Percentiles rank a stretch among this genome's conserved stretches.
Evolutionary conservation across 2,113 vertebrate genomes (phyloP).

Genomic region (Fulica atra): DNA sequence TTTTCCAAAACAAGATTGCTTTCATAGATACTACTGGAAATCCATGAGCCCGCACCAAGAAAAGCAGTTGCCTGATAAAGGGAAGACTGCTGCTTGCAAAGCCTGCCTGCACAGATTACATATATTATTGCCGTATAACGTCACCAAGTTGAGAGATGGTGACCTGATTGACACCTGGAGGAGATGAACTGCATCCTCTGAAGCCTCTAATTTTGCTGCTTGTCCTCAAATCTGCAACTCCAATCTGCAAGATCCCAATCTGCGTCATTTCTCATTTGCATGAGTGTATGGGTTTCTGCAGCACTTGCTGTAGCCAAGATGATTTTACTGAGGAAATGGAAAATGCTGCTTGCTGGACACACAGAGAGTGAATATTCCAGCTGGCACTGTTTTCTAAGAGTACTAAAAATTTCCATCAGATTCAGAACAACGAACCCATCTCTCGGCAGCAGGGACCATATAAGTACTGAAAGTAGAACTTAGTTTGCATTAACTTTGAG

Average conservation of each 20-base stretch:
- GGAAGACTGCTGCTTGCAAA: neutral
- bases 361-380: conserved; percentile 30
- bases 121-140: neutral
- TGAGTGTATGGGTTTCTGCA: conserved; percentile 2
- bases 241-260: neutral
- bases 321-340: conserved; percentile 46
- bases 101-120: neutral
- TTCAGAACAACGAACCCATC: neutral
- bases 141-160: neutral
- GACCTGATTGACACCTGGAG: neutral
- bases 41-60: neutral
- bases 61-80: neutral
- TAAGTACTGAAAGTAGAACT: neutral
- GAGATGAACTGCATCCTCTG: neutral
- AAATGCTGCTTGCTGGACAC: conserved; percentile 47
- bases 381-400: conserved; percentile 20
- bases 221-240: neutral
- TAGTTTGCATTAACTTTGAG: neutral
- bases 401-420: conserved; percentile 43
- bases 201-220: neutral
- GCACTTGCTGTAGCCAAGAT: neutral
- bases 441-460: neutral
- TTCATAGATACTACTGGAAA: neutral
- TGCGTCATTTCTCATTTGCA: neutral
- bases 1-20: conserved; percentile 35